A percentile compares a stretch with the other conserved stretches of the same genome.
Evolutionary conservation across 1,140 invertebrate species (phyloP).

Genomic region (Popillia japonica): DNA sequence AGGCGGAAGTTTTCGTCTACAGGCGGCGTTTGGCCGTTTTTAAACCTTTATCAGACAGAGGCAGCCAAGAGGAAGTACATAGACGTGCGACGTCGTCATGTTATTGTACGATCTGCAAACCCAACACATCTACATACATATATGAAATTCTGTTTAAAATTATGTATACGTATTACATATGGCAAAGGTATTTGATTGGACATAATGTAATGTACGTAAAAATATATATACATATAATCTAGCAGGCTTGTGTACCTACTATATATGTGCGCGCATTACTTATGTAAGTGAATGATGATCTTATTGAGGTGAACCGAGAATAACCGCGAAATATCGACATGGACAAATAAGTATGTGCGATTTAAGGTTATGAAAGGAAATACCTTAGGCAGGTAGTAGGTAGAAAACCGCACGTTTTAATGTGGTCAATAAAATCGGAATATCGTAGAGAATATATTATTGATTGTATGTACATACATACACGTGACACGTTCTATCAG

Average conservation of each 20-base stretch:
- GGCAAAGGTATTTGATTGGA: neutral
- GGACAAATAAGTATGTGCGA: constrained; percentile 22
- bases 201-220: neutral
- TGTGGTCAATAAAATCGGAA: constrained; percentile 4
- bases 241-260: neutral
- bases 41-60: constrained; percentile 33
- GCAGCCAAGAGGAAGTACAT: constrained; percentile 23
- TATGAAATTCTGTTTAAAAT: neutral
- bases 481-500: neutral
- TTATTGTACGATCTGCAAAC: constrained; percentile 3
- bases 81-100: constrained; percentile 19
- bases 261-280: neutral
- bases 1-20: constrained; percentile 30
- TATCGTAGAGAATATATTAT: constrained; percentile 16
- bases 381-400: neutral
- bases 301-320: neutral
- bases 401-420: constrained; percentile 25
- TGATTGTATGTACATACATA: too few species aligned
- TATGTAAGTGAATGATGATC: neutral
- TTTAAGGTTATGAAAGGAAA: constrained; percentile 27
- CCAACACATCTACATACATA: neutral
- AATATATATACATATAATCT: neutral
- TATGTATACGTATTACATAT: neutral
- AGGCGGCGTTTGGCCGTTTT: constrained; percentile 30
- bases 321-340: constrained; percentile 11